phyloP scores from a whole-genome alignment of 2,113 vertebrate species.

The Bambusicola thoracicus region DNA sequence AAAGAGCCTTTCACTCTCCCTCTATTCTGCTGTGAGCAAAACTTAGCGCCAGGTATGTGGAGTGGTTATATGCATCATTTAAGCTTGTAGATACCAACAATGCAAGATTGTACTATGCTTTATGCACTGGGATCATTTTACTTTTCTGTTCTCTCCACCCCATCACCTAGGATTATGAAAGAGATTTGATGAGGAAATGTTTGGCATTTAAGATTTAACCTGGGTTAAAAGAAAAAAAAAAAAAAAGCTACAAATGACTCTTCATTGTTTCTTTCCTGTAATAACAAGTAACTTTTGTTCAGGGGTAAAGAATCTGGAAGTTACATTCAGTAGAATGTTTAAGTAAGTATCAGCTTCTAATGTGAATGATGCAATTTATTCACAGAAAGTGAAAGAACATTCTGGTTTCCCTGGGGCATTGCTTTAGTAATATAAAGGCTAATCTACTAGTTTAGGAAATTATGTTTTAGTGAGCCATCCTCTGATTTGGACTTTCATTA shows the following conservation, averaged over 20 bases:
- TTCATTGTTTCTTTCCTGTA: not conserved
- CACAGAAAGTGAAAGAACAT: conserved; percentile 7
- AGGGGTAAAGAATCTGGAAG: not conserved
- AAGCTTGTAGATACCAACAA: not conserved
- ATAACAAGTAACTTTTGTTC: not conserved
- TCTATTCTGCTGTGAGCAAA: not conserved
- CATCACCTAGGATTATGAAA: not conserved
- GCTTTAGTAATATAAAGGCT: not conserved
- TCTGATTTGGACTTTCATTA: not conserved
- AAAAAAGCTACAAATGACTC: not conserved
- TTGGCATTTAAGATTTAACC: not conserved
- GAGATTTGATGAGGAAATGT: not conserved
- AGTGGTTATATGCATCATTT: not conserved
- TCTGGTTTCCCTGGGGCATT: not conserved
- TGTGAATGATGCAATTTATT: not conserved
- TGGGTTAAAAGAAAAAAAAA: not conserved
- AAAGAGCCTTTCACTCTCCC: not conserved
- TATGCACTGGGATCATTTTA: not conserved
- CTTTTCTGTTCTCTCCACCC: not conserved
- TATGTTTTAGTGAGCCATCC: not conserved
- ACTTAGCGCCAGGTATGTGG: not conserved
- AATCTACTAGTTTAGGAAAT: not conserved
- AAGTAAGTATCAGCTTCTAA: not conserved
- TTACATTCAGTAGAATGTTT: conserved; percentile 3
- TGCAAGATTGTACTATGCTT: not conserved